Evolutionary conservation across 2,113 vertebrate genomes (phyloP), one percentile per base, ranked within the genome.

Genomic region (Microtus pennsylvanicus): DNA sequence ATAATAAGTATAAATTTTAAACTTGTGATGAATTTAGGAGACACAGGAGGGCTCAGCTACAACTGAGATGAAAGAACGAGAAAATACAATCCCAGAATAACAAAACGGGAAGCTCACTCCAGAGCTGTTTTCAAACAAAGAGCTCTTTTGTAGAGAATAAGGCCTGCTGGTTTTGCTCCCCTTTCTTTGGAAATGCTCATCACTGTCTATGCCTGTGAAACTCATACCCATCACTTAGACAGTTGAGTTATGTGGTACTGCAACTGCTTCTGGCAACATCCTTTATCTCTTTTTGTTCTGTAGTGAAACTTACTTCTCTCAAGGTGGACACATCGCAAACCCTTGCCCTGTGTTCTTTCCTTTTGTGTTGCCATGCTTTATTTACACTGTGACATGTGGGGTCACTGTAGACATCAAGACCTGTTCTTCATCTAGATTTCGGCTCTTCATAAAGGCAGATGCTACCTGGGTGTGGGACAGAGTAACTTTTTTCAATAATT

Each of bases 81-180:
- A 81, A 94, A 94, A 87, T 58, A 81, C 81, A 93, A 76, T 58
- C 35, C 35, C 69, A 22, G 76, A 94, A 76, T 55, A 90, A 83
- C 42, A 93, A 92, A 92, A 90, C 5, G 58, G n/a, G 81, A 86
- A 83, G n/a, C 42, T 38, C 86, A 96, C 13, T 91, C 33, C 35
- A 35, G 82, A 86, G 45, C 63, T 94, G n/a, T 76, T 70, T 91
- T 67, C 42, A n/a, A 45, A 45, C 12, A 85, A 85, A 92, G 17
- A 2, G 2, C 67, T 92, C 50, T 81, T 90, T 92, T 74, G 24
- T 14, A 89, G 89, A 74, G 17, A 76, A 35, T 21, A 69, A 65
- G 63, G 55, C 38, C 24, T 58, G 12, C 83, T 96, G 3, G 21
- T 52, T 89, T 72, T 45, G 38, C 11, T 22, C 11, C 28, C 30